Evolutionary conservation across 2,797 vertebrate species (phyloP).

Genomic region (Molossus alvarezi): DNA sequence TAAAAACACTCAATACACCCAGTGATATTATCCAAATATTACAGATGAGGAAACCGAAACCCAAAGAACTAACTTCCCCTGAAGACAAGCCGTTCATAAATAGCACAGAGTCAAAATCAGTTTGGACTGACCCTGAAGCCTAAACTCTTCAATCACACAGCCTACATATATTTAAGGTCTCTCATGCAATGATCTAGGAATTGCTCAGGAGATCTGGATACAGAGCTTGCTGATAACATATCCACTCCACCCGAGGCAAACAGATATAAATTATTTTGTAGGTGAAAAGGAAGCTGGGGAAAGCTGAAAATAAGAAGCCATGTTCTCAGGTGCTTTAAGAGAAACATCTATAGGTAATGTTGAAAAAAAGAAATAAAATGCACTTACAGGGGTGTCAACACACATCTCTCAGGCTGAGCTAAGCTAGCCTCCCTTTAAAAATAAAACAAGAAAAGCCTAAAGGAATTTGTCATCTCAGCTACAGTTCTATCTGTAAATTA

Average conservation of each 20-base stretch:
- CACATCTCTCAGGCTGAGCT: not conserved
- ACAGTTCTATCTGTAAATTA: constrained; percentile 40
- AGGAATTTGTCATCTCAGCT: constrained; percentile 55
- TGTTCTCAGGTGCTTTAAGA: constrained; percentile 25
- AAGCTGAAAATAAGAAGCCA: constrained; percentile 60
- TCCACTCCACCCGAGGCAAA: constrained; percentile 53
- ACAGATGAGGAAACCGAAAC: constrained; percentile 67
- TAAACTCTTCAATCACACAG: constrained; percentile 46
- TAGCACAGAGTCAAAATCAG: constrained; percentile 22
- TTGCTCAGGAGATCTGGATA: constrained; percentile 37
- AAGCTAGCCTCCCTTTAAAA: constrained; percentile 52
- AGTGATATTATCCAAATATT: not conserved
- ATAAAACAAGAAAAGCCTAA: constrained; percentile 3
- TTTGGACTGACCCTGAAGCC: constrained; percentile 43
- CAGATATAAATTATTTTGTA: constrained; percentile 71
- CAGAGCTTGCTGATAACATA: constrained; percentile 45
- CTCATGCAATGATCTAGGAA: constrained; percentile 51
- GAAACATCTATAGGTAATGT: constrained; percentile 33
- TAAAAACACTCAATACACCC: not conserved
- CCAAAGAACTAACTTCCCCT: constrained; percentile 31
- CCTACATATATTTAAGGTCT: constrained; percentile 1
- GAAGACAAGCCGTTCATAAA: constrained; percentile 50
- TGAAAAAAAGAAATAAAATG: constrained; percentile 64
- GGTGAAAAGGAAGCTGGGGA: constrained; percentile 48
- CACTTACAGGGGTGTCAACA: constrained; percentile 17